Conservation (phyloP, 2,797 vertebrate genomes). For the Neosilurus mollespiculum region DNA sequence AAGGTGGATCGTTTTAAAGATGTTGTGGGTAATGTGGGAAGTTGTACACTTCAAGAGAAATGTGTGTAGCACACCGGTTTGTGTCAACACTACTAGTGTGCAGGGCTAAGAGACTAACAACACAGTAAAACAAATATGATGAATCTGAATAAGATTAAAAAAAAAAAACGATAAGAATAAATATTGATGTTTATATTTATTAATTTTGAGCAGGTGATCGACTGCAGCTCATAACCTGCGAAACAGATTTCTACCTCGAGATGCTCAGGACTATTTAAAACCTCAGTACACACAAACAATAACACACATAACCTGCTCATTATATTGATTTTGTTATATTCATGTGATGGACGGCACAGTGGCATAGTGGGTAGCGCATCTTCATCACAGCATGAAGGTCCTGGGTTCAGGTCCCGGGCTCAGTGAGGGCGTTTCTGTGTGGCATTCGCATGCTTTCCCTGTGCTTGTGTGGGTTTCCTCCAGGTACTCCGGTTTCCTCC, state of each 20-base stretch:
- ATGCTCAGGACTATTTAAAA: not conserved
- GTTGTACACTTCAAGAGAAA: constrained; percentile 7
- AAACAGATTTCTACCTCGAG: not conserved
- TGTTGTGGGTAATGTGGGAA: constrained; percentile 10
- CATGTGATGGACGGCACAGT: not conserved
- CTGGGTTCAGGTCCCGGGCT: no score
- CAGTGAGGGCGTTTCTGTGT: no score
- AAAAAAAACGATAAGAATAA: not conserved
- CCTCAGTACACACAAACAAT: not conserved
- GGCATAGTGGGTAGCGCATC: no score
- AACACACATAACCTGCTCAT: not conserved
- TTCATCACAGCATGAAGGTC: no score
- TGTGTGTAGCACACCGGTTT: not conserved
- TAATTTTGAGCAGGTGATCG: not conserved
- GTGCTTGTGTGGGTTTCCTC: no score
- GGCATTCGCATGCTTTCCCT: no score
- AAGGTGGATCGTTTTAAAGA: constrained; percentile 17
- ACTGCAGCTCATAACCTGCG: not conserved
- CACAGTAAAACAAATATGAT: not conserved
- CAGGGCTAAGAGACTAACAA: not conserved
- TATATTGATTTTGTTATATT: not conserved
- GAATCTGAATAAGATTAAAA: not conserved
- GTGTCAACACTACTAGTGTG: not conserved
- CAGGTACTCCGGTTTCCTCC: no score
- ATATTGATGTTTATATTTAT: not conserved